These are phyloP conservation scores for Graphium colonna DNA, from an alignment of 2,888 invertebrate genomes.

Conservation along the genomic window DNA sequence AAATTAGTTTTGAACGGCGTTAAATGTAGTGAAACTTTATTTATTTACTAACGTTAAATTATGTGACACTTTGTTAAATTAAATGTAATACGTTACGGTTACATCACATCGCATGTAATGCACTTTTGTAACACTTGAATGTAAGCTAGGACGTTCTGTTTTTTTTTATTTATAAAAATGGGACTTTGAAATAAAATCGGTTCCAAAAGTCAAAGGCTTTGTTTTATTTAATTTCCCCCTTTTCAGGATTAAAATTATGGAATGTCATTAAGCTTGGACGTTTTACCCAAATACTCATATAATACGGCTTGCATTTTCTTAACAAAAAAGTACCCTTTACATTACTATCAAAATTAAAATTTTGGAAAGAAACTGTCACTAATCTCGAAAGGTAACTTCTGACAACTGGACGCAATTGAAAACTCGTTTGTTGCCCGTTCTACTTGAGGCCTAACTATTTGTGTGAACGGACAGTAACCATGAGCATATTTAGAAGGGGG, in stretches of 20 bases:
- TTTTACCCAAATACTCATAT: no score
- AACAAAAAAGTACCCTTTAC: no score
- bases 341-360: no score
- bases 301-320: no score
- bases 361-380: no score
- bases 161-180: conserved; percentile 47
- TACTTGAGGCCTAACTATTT: no score
- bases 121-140: conserved; percentile 57
- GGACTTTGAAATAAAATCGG: conserved; percentile 55
- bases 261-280: not conserved
- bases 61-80: conserved; percentile 38
- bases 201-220: conserved; percentile 37
- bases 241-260: not conserved
- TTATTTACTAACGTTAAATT: conserved; percentile 53
- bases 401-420: no score
- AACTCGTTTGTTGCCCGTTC: no score
- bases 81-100: conserved; percentile 43
- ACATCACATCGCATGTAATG: conserved; percentile 61
- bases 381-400: no score
- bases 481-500: no score
- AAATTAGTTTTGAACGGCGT: conserved; percentile 41
- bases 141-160: conserved; percentile 61
- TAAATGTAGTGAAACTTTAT: conserved; percentile 49
- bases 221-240: not conserved
- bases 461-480: no score